These are phyloP conservation scores for Eublepharis macularius DNA, from an alignment of 2,113 vertebrate species.

Conservation along the genomic window DNA sequence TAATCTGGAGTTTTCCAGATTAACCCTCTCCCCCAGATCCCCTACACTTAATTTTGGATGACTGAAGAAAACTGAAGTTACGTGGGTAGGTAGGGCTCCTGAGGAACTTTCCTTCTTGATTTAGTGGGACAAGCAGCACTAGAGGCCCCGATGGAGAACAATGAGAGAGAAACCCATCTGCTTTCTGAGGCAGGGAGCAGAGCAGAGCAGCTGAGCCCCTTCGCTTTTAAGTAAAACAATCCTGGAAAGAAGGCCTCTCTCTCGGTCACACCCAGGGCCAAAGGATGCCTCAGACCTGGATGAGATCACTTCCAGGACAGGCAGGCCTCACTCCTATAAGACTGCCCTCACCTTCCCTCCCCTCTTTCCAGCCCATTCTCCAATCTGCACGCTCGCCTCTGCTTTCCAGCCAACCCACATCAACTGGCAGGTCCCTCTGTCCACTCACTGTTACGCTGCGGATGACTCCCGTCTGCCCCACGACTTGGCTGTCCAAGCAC, in stretches of 20 bases:
- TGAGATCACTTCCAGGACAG: too few relatives aligned
- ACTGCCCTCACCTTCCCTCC: background rate
- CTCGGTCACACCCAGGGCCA: background rate
- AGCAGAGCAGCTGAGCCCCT: too few relatives aligned
- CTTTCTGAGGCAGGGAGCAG: too few relatives aligned
- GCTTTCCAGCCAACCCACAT: too few relatives aligned
- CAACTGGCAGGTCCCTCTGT: accelerated
- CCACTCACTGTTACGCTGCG: conserved; percentile 86
- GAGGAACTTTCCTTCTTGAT: background rate
- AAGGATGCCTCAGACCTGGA: background rate
- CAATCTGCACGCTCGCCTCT: background rate
- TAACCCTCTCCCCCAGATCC: too few relatives aligned
- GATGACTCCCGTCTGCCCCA: conserved; percentile 88
- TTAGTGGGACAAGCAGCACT: background rate
- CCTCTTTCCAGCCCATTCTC: background rate
- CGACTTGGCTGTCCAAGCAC: conserved; percentile 84
- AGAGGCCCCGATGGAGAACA: background rate
- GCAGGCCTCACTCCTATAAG: too few relatives aligned
- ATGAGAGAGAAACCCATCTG: too few relatives aligned
- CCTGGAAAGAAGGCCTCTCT: too few relatives aligned
- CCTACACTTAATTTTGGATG: background rate
- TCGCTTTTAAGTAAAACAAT: too few relatives aligned
- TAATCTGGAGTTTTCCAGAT: background rate
- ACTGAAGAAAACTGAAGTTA: too few relatives aligned
- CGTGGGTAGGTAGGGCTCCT: background rate